Evolutionary conservation across 1,140 invertebrate genomes (phyloP).

Genomic region (Akabosia matsudoensis): DNA sequence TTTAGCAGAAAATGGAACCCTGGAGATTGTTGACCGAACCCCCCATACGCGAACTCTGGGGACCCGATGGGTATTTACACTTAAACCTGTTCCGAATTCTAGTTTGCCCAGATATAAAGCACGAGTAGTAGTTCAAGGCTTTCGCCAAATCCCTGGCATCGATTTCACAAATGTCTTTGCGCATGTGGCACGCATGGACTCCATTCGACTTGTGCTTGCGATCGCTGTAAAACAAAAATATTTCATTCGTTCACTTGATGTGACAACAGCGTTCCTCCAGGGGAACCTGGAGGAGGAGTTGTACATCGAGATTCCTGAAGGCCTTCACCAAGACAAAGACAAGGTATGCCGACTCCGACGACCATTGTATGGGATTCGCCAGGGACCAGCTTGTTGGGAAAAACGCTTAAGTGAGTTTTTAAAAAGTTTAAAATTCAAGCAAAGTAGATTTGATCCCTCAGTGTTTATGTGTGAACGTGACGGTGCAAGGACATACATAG

Average conservation of each 20-base stretch:
- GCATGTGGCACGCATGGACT: constrained; percentile 47
- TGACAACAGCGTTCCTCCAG: constrained; percentile 49
- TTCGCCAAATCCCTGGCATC: constrained; percentile 47
- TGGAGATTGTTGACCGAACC: constrained; percentile 2
- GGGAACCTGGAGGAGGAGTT: constrained; percentile 49
- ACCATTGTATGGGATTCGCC: constrained; percentile 53
- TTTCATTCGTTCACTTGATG: constrained; percentile 48
- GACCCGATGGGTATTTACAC: constrained; percentile 31
- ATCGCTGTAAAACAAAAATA: constrained; percentile 43
- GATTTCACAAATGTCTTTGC: constrained; percentile 50
- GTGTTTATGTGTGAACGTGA: background rate
- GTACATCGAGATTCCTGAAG: constrained; percentile 47
- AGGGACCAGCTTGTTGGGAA: constrained; percentile 53
- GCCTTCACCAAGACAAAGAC: background rate
- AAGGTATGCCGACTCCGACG: constrained; percentile 48
- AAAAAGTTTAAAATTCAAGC: background rate
- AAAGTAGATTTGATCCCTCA: background rate
- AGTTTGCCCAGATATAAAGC: constrained; percentile 49
- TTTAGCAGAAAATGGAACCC: constrained; percentile 35
- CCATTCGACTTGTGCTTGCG: constrained; percentile 48
- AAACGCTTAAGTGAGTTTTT: constrained; percentile 16
- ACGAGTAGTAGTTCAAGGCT: constrained; percentile 52
- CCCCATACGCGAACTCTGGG: background rate
- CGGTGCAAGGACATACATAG: background rate
- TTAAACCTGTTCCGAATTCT: background rate